Base-by-base conservation (phyloP, 2,113 vertebrate genomes). In the Dicrurus megarhynchus region DNA sequence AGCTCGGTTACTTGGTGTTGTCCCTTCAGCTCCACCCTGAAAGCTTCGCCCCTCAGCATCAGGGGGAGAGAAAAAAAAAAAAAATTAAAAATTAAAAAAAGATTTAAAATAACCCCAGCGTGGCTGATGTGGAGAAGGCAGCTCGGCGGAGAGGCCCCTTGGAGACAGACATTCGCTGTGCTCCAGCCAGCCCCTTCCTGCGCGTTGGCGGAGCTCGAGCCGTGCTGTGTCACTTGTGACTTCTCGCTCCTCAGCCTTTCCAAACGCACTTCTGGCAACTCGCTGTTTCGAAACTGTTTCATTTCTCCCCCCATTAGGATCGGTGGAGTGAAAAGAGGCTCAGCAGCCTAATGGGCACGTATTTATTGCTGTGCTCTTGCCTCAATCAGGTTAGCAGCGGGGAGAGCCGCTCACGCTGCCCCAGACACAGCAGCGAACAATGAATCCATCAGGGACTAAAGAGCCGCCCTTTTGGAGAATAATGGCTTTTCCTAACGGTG, bases 331-430 rank as follows among this genome's bases (percentile, higher is more conserved):
- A 16, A 27, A 96, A 96, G 87, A 91, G 96, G 64, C 94, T 85
- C 84, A 8, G 19, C 55, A 12, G 44, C 70, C 15, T 93, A 73
- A 90, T 70, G 93, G 94, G 84, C 90, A 4, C 9, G 7, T 24
- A 26, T 94, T 97, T 83, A 86, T 93, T 35, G 33, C 94, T 10
- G 87, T 65, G 93, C 23, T 13, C 65, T 16, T 33, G 69, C 81
- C 93, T 89, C 96, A 97, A 97, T 97, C 97, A 95, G 84, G 27
- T 39, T 82, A 97, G 89, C 97, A 97, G 96, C 97, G 19, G 97
- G 96, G 80, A 95, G 93, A 91, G 83, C 24, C 7, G 4, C 87
- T 69, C 95, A 30, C 9, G 94, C 94, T 56, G 96, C 78, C 95
- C 74, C 93, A 39, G 96, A 30, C 95, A 53, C 93, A 70, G 97